Evolutionary conservation across 2,797 vertebrate genomes (phyloP).

Genomic region (Euphonia xanthogaster): DNA sequence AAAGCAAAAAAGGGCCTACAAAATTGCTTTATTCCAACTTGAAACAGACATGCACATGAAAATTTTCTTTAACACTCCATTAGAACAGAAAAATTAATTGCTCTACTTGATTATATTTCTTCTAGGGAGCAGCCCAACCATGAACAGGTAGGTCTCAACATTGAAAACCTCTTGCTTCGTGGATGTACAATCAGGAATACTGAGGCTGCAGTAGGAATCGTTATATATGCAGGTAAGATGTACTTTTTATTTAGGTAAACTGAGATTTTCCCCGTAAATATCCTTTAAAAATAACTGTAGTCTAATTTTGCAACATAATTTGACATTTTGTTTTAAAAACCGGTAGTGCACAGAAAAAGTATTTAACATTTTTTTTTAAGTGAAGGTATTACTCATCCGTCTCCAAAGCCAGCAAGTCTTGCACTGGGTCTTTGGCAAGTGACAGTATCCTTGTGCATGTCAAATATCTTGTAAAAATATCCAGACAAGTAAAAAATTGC

Average conservation of each 20-base stretch:
- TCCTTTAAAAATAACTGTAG: neutral
- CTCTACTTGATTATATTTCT: neutral
- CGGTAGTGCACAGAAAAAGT: neutral
- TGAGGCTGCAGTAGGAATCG: conserved; percentile 85
- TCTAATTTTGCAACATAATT: neutral
- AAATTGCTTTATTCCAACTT: neutral
- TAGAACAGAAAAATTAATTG: neutral
- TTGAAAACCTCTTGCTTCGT: conserved; percentile 90
- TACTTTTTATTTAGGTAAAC: neutral
- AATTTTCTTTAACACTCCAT: neutral
- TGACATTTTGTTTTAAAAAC: neutral
- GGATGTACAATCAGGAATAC: conserved; percentile 94
- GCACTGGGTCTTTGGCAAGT: neutral
- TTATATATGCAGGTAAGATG: conserved; percentile 90
- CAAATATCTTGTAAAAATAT: neutral
- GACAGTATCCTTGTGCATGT: neutral
- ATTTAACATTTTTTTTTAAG: neutral
- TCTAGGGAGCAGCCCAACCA: conserved; percentile 86
- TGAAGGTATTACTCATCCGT: neutral
- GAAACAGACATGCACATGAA: neutral
- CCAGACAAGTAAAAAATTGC: neutral
- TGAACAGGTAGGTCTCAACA: conserved; percentile 84
- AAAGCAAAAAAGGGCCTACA: neutral
- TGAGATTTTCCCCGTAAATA: neutral
- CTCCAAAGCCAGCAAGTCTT: neutral